These are phyloP conservation scores for Drosophila yooni DNA, from an alignment of 2,888 invertebrate species.

Conservation along the genomic window DNA sequence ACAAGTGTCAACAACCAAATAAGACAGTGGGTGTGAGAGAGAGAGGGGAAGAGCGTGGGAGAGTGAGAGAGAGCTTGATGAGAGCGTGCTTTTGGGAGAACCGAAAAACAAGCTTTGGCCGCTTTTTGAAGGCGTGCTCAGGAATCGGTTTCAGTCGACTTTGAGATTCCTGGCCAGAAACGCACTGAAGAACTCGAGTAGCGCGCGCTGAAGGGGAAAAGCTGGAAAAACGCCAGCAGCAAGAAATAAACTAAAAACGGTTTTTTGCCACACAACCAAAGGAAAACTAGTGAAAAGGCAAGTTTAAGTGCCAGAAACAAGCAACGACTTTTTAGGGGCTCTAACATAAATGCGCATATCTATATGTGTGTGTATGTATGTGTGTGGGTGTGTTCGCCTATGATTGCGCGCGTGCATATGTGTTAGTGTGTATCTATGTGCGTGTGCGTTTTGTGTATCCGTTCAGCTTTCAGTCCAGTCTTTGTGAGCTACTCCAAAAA, in stretches of 20 bases:
- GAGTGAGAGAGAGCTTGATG: constrained; percentile 40
- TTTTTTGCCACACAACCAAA: constrained; percentile 49
- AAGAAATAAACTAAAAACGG: constrained; percentile 41
- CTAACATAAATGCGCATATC: constrained; percentile 10
- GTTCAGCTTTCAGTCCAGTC: constrained; percentile 46
- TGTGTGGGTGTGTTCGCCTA: constrained; percentile 12
- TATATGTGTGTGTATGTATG: neutral
- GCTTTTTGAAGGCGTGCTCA: constrained; percentile 43
- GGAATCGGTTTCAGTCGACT: constrained; percentile 47
- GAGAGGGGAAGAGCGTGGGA: constrained; percentile 8
- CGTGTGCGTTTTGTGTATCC: constrained; percentile 71
- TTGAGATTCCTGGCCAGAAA: constrained; percentile 73
- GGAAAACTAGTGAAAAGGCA: constrained; percentile 70
- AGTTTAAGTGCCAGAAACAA: constrained; percentile 69
- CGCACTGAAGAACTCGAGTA: constrained; percentile 41
- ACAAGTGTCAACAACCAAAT: constrained; percentile 65
- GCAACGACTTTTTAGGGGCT: constrained; percentile 8
- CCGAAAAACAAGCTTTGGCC: constrained; percentile 28
- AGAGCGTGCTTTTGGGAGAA: constrained; percentile 37
- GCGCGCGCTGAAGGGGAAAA: constrained; percentile 50
- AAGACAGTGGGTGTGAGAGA: constrained; percentile 12
- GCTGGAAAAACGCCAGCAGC: constrained; percentile 73
- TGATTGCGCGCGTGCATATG: constrained; percentile 1
- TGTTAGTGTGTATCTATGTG: constrained; percentile 41
- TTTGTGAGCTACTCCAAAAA: constrained; percentile 57